Conservation (phyloP, 2,888 invertebrate species). For the Tuta absoluta region DNA sequence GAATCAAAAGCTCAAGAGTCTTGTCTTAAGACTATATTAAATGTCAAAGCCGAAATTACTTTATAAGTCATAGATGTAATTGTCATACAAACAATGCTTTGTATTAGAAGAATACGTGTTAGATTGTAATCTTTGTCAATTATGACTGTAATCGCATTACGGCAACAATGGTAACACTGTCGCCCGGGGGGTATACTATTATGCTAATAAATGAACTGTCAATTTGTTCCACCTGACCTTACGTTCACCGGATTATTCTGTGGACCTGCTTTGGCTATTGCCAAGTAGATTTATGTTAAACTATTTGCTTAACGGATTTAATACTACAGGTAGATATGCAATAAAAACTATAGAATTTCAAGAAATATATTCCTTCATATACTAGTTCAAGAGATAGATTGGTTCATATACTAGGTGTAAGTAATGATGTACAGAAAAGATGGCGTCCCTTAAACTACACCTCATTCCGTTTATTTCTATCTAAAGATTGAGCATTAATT, state of each 20-base stretch:
- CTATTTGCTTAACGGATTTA: not conserved
- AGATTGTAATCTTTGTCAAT: constrained; percentile 57
- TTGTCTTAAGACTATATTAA: constrained; percentile 40
- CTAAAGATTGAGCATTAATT: no score
- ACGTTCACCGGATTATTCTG: constrained; percentile 46
- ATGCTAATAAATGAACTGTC: constrained; percentile 59
- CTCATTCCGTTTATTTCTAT: no score
- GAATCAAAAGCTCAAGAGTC: no score
- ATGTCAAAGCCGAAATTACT: constrained; percentile 54
- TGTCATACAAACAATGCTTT: constrained; percentile 15
- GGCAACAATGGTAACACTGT: constrained; percentile 50
- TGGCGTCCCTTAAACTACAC: no score
- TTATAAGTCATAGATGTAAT: constrained; percentile 1
- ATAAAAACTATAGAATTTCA: no score
- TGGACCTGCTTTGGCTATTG: not conserved
- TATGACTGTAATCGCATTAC: constrained; percentile 56
- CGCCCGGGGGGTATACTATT: constrained; percentile 42
- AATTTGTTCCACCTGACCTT: constrained; percentile 57
- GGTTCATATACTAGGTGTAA: no score
- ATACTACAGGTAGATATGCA: not conserved
- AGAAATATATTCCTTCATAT: no score
- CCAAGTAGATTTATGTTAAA: not conserved
- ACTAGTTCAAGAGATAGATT: no score
- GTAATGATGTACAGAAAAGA: no score
- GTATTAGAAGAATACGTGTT: constrained; percentile 10